Evolutionary conservation across 2,888 invertebrate species (phyloP), one percentile per base, ranked within the genome.

Genomic region (Sinodicranocentrus sp.): DNA sequence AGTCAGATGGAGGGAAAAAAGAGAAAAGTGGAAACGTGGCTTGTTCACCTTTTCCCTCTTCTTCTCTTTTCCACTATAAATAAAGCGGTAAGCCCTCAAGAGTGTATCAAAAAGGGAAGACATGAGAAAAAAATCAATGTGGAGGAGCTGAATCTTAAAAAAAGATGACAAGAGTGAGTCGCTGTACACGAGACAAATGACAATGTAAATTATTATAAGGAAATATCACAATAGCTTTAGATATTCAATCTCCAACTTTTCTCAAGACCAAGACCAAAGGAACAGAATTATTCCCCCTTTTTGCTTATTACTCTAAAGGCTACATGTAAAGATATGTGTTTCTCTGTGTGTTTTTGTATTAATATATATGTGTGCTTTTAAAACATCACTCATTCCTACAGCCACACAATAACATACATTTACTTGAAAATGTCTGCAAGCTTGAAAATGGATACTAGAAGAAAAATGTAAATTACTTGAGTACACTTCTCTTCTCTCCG

Each of bases 11-110:
- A n/a, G 28, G 19, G 63, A 43, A 21, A 28, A 19, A 28, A 63
- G 63, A 43, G 33, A 28, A 33, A 54, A 71, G 75, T 61, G 61
- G 63, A 78, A 63, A 79, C 63, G 79, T 71, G 71, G 72, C 82
- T 73, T 82, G 68, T 75, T 82, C 82, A 82, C 75, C 82, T 82
- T 80, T 79, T 65, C 21, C 21, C 44, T 48, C 44, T 67, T 61
- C 39, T 19, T 63, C 75, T 63, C 15, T 65, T 48, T 39, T 33
- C 65, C 23, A 52, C 43, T 17, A 54, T 61, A 82, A 70, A 48
- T 21, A 57, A 70, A 57, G 67, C 54, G 48, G 75, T 75, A 82
- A 82, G 75, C 82, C 75, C 82, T 82, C 68, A 82, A 75, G 82
- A 82, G 75, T 82, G 73, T 82, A 82, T 82, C 75, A 75, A 82